These are phyloP conservation scores for Conistra vaccinii DNA, from an alignment of 2,888 invertebrate genomes.

Conservation along the genomic window DNA sequence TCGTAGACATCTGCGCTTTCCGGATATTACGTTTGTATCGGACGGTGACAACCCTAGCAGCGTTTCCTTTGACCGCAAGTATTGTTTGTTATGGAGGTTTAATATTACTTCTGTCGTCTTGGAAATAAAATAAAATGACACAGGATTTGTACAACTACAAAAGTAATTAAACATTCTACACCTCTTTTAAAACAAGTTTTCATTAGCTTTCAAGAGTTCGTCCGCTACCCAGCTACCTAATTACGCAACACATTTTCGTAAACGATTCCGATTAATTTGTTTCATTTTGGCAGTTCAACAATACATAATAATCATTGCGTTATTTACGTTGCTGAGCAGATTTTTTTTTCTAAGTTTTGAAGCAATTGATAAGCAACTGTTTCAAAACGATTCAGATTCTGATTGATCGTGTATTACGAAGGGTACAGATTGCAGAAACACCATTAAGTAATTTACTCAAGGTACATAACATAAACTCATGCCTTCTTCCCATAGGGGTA, in stretches of 20 bases:
- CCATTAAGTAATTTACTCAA: not conserved
- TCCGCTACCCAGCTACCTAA: too few relatives aligned
- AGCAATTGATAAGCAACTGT: too few relatives aligned
- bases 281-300: too few relatives aligned
- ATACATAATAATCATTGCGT: too few relatives aligned
- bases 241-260: too few relatives aligned
- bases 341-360: too few relatives aligned
- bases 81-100: conserved; percentile 12
- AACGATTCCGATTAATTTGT: too few relatives aligned
- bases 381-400: too few relatives aligned
- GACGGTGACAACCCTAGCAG: conserved; percentile 45
- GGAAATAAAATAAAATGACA: not conserved
- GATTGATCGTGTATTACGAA: too few relatives aligned
- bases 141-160: not conserved
- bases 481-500: not conserved
- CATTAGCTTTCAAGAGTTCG: not conserved
- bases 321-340: too few relatives aligned
- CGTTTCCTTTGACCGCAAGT: conserved; percentile 32
- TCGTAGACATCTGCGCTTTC: conserved; percentile 42
- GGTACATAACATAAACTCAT: not conserved
- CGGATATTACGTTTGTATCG: conserved; percentile 65
- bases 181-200: not conserved
- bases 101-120: not conserved
- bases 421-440: too few relatives aligned
- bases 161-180: not conserved